A percentile compares a stretch with the other conserved stretches of the same genome.
These are phyloP conservation scores for Propsilocerus akamusi DNA, from an alignment of 1,140 invertebrate genomes.

Conservation along the genomic window DNA sequence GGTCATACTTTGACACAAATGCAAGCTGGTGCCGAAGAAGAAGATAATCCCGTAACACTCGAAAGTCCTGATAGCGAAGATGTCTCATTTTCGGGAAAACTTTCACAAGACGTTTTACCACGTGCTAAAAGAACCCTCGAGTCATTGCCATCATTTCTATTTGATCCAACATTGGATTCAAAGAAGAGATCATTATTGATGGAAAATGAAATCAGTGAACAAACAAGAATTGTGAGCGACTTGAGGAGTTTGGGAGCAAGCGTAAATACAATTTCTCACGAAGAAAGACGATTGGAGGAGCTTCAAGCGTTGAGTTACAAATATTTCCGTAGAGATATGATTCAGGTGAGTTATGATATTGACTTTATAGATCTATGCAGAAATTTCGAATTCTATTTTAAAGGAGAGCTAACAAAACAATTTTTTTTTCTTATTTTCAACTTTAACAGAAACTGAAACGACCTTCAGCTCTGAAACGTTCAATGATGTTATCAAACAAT, in stretches of 20 bases:
- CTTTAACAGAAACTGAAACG: conserved; percentile 17
- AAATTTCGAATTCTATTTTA: no score
- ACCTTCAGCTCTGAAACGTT: conserved; percentile 15
- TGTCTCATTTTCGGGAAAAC: conserved; percentile 37
- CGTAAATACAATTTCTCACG: conserved; percentile 77
- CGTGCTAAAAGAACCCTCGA: conserved; percentile 41
- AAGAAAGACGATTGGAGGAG: conserved; percentile 76
- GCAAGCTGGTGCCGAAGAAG: conserved; percentile 57
- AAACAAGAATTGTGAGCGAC: conserved; percentile 86
- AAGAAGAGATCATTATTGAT: conserved; percentile 83
- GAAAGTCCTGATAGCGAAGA: conserved; percentile 60
- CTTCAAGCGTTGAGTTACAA: conserved; percentile 83
- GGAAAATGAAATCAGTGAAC: conserved; percentile 94
- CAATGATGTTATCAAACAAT: conserved; percentile 16
- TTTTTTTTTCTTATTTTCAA: no score
- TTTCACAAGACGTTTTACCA: conserved; percentile 40
- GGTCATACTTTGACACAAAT: conserved; percentile 82
- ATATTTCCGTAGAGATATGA: conserved; percentile 46
- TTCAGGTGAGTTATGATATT: conserved; percentile 9
- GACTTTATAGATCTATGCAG: no score
- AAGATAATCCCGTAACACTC: conserved; percentile 49
- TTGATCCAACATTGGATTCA: conserved; percentile 69
- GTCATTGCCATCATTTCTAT: conserved; percentile 65
- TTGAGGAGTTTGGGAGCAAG: conserved; percentile 73
- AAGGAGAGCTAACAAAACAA: no score